phyloP scores from a whole-genome alignment of 2,888 invertebrate genomes.

The Mongoloraphidia duomilia region DNA sequence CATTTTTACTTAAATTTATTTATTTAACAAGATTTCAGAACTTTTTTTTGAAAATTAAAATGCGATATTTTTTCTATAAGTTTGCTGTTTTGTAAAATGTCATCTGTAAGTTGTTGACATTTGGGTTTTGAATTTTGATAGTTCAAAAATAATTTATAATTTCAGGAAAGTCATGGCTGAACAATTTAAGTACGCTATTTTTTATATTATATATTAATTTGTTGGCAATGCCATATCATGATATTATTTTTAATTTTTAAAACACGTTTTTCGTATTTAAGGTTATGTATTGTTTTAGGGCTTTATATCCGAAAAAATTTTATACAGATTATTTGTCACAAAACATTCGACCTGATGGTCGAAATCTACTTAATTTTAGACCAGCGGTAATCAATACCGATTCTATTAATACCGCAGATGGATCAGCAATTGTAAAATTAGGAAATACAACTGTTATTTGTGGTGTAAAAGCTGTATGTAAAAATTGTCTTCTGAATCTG shows the following conservation, averaged over 20 bases:
- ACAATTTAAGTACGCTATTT: slow-evolving; percentile 24
- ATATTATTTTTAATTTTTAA: not conserved
- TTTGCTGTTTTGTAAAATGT: no score
- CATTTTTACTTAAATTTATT: not conserved
- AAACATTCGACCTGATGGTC: slow-evolving; percentile 61
- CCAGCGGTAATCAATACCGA: slow-evolving; percentile 47
- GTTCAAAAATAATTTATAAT: not conserved
- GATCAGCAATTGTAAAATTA: slow-evolving; percentile 62
- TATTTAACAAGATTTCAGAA: no score
- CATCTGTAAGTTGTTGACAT: no score
- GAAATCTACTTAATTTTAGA: slow-evolving; percentile 55
- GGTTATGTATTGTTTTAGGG: slow-evolving; percentile 32
- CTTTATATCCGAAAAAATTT: slow-evolving; percentile 62
- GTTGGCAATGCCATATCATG: not conserved
- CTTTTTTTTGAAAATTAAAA: no score
- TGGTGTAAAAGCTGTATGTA: slow-evolving; percentile 66
- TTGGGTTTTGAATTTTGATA: no score
- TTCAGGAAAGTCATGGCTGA: slow-evolving; percentile 19
- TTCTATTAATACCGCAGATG: slow-evolving; percentile 50
- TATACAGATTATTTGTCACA: slow-evolving; percentile 57
- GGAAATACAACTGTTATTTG: slow-evolving; percentile 75
- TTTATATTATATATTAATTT: not conserved
- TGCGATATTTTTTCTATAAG: no score
- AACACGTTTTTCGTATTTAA: not conserved
- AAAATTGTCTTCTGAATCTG: not conserved